These are phyloP conservation scores for Manis javanica DNA, from an alignment of 2,797 vertebrate genomes.

Conservation along the genomic window DNA sequence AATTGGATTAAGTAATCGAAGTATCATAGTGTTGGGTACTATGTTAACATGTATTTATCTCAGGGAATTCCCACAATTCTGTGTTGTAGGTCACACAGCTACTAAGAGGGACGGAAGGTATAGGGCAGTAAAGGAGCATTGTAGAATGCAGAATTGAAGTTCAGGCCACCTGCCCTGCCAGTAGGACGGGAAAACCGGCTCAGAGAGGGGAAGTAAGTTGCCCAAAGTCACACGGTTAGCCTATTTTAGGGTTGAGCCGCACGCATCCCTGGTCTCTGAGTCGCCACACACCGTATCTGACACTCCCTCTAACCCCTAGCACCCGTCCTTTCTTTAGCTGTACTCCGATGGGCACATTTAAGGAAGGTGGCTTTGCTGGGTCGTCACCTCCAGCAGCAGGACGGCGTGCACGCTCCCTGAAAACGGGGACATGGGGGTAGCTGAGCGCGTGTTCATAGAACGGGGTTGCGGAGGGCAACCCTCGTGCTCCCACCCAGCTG, in stretches of 20 bases:
- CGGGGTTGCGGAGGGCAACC: neutral
- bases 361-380: constrained; percentile 22
- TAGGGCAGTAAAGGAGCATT: neutral
- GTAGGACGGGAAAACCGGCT: neutral
- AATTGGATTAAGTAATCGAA: neutral
- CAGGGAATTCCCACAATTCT: neutral
- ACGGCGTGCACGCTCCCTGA: neutral
- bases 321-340: neutral
- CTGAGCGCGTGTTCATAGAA: neutral
- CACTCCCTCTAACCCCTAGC: neutral
- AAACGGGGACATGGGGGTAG: neutral
- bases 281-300: neutral
- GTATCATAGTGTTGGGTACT: neutral
- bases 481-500: neutral
- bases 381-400: neutral
- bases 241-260: neutral
- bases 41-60: neutral
- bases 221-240: neutral
- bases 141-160: neutral
- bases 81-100: neutral
- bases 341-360: neutral
- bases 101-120: neutral
- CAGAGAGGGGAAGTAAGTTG: neutral
- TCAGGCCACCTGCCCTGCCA: neutral
- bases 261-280: neutral